A percentile compares a stretch with the other conserved stretches of the same genome.
Conservation (phyloP, 2,797 vertebrate genomes). For the Bradypus variegatus region DNA sequence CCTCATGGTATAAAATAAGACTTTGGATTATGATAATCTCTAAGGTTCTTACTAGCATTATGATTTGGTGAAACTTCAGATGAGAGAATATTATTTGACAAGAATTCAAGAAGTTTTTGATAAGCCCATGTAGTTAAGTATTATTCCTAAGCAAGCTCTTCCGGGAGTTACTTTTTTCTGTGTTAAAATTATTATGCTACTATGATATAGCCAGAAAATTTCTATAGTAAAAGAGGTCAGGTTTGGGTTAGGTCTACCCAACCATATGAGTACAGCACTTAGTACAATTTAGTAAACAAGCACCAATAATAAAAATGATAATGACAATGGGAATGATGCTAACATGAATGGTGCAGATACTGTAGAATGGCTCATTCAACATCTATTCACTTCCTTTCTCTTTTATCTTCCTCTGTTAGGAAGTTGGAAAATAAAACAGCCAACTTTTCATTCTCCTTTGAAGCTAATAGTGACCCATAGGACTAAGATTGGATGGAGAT, state of each 20-base stretch:
- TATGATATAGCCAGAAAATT: neutral
- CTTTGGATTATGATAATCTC: neutral
- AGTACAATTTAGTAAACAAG: neutral
- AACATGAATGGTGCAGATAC: neutral
- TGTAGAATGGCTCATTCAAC: neutral
- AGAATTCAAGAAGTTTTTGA: neutral
- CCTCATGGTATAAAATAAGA: neutral
- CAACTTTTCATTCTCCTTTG: neutral
- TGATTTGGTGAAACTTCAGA: neutral
- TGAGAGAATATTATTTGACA: neutral
- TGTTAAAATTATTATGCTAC: slow-evolving; percentile 10
- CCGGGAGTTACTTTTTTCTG: neutral
- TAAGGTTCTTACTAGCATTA: neutral
- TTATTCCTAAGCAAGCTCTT: slow-evolving; percentile 14
- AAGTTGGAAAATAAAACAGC: neutral
- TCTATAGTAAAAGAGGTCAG: neutral
- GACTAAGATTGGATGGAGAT: neutral
- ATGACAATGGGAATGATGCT: neutral
- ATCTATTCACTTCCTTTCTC: neutral
- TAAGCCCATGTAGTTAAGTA: neutral
- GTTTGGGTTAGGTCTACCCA: neutral
- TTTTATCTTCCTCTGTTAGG: neutral
- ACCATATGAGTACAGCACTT: neutral
- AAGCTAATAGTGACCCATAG: neutral
- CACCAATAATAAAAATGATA: neutral